Percentiles rank a stretch among this genome's conserved stretches.
Evolutionary conservation across 1,140 invertebrate species (phyloP).

Genomic region (Drosophila pruinosa): DNA sequence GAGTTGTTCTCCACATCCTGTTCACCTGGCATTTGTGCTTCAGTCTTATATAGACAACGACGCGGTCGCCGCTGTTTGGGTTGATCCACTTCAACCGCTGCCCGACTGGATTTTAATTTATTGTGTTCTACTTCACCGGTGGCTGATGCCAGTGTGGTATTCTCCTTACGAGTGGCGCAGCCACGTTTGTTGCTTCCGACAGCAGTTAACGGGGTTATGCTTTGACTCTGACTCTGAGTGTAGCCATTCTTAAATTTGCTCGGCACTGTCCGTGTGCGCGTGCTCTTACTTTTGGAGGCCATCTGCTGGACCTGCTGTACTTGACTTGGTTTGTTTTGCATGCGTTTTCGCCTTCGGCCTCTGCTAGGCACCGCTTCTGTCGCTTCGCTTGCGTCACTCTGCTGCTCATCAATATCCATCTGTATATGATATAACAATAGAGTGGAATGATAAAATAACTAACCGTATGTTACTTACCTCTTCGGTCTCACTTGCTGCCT

Average conservation of each 20-base stretch:
- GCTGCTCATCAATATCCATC: constrained; percentile 1
- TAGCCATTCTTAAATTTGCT: constrained; percentile 9
- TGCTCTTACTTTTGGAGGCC: constrained; percentile 7
- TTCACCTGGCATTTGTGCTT: constrained; percentile 46
- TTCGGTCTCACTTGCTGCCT: not conserved
- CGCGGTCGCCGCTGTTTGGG: constrained; percentile 60
- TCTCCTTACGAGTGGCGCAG: constrained; percentile 62
- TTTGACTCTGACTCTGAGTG: constrained; percentile 12
- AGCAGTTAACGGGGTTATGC: constrained; percentile 41
- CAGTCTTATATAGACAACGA: constrained; percentile 80
- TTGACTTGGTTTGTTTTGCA: constrained; percentile 38
- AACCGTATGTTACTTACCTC: constrained; percentile 25
- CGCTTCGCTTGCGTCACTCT: constrained; percentile 28
- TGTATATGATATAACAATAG: not conserved
- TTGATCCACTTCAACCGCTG: constrained; percentile 14
- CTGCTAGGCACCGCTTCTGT: constrained; percentile 10
- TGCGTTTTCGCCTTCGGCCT: constrained; percentile 6
- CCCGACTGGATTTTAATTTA: constrained; percentile 46
- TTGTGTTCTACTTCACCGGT: constrained; percentile 64
- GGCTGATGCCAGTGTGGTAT: constrained; percentile 58
- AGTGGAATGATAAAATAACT: not conserved
- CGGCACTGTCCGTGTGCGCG: constrained; percentile 4
- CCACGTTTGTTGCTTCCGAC: constrained; percentile 71
- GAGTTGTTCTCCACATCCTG: constrained; percentile 72
- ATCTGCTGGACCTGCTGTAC: constrained; percentile 10